Conservation (phyloP, 2,797 vertebrate genomes). For the Rhynchonycteris naso region DNA sequence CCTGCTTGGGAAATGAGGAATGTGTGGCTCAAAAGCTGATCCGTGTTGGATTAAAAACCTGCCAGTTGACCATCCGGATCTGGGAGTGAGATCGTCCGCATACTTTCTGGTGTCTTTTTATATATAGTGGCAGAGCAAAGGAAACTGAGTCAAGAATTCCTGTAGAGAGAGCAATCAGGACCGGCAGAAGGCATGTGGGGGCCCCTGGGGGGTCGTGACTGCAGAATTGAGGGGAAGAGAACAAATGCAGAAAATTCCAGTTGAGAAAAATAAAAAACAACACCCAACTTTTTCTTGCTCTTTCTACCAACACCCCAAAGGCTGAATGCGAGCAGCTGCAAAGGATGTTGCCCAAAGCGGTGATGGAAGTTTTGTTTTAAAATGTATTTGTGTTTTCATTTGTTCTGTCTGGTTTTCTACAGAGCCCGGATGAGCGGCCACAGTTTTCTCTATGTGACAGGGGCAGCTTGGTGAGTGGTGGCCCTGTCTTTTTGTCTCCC, state of each 20-base stretch:
- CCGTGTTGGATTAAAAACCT: background rate
- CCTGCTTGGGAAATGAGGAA: background rate
- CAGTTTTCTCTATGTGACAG: background rate
- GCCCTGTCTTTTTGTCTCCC: background rate
- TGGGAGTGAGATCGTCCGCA: fast-evolving
- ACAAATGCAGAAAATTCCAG: fast-evolving
- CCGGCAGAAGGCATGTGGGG: fast-evolving
- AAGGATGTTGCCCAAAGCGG: background rate
- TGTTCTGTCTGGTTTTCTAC: background rate
- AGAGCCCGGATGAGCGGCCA: fast-evolving
- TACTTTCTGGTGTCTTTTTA: background rate
- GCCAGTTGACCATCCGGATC: fast-evolving
- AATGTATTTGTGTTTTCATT: background rate
- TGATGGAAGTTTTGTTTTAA: background rate
- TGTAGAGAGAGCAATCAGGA: background rate
- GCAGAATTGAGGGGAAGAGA: background rate
- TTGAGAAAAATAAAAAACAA: background rate
- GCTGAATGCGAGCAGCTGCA: no score
- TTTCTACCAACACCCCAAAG: background rate
- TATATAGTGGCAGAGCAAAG: fast-evolving
- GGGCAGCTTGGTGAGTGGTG: fast-evolving
- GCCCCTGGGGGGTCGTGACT: no score
- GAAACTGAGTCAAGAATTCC: background rate
- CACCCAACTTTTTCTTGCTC: background rate
- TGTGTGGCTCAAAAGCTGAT: background rate